These are phyloP conservation scores for Nomada fucata DNA, from an alignment of 2,888 invertebrate species.

Conservation along the genomic window DNA sequence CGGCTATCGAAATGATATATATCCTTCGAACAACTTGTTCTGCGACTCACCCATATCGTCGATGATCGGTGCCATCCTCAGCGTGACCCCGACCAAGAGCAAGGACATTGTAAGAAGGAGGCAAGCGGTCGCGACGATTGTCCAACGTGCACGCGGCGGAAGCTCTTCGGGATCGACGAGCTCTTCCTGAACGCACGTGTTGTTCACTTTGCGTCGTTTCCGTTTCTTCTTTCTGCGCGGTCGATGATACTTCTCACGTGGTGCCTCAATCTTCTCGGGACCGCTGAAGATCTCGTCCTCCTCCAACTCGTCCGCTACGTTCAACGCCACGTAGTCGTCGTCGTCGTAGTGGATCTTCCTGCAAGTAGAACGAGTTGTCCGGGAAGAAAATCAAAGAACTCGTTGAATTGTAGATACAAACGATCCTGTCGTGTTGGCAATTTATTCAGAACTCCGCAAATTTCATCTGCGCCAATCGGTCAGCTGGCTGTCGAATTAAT, in stretches of 20 bases:
- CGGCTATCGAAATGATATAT: too few species aligned
- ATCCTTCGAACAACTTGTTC: too few species aligned
- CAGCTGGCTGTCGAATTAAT: too few species aligned
- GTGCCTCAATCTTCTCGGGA: conserved; percentile 70
- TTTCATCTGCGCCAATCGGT: too few species aligned
- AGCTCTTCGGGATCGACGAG: conserved; percentile 92
- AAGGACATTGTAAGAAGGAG: conserved; percentile 94
- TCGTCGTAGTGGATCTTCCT: conserved; percentile 85
- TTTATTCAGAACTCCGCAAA: too few species aligned
- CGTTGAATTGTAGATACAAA: too few species aligned
- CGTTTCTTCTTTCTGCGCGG: conserved; percentile 83
- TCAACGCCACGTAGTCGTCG: conserved; percentile 85
- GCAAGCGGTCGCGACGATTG: conserved; percentile 96
- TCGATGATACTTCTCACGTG: conserved; percentile 77
- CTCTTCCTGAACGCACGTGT: conserved; percentile 82
- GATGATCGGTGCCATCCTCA: conserved; percentile 97
- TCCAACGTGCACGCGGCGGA: conserved; percentile 93
- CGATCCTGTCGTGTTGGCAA: too few species aligned
- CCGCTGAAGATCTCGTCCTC: conserved; percentile 79
- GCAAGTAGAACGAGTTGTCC: conserved; percentile 43
- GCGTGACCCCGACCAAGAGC: conserved; percentile 94
- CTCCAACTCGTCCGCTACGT: conserved; percentile 84
- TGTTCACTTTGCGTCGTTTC: conserved; percentile 78
- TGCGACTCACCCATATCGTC: conserved; percentile 95
- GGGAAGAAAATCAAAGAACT: not conserved